phyloP scores from a whole-genome alignment of 2,797 vertebrate species.

The Crenichthys baileyi region DNA sequence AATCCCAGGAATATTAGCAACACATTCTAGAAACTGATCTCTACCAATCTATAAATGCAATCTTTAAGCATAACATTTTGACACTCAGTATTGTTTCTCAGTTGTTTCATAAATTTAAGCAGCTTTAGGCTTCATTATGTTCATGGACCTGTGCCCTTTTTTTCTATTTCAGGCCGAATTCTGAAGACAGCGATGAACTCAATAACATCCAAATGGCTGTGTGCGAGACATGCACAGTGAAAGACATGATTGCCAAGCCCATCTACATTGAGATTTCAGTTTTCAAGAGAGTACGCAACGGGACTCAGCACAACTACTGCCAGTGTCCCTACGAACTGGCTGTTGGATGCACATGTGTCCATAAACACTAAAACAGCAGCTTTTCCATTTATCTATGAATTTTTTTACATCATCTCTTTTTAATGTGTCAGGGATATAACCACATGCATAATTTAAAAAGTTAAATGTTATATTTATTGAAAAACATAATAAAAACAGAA shows the following conservation, averaged over 20 bases:
- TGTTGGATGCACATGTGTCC: slow-evolving; percentile 57
- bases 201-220: slow-evolving; percentile 71
- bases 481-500: background rate
- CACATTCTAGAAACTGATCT: background rate
- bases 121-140: background rate
- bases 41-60: background rate
- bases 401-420: background rate
- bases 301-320: rapidly evolving
- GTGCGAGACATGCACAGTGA: slow-evolving; percentile 64
- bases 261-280: slow-evolving; percentile 1
- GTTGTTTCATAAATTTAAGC: too few species aligned
- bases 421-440: background rate
- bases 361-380: rapidly evolving
- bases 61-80: too few species aligned
- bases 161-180: slow-evolving; percentile 49
- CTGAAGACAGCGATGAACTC: slow-evolving; percentile 70
- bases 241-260: background rate
- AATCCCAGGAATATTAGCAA: too few species aligned
- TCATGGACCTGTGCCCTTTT: background rate
- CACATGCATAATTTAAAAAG: background rate
- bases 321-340: slow-evolving; percentile 23
- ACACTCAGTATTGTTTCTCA: too few species aligned
- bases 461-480: background rate
- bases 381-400: background rate
- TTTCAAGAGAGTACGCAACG: rapidly evolving